Percentiles rank a stretch among this genome's conserved stretches.
Evolutionary conservation across 2,797 vertebrate species (phyloP).

Genomic region (Enteromius treurensis): DNA sequence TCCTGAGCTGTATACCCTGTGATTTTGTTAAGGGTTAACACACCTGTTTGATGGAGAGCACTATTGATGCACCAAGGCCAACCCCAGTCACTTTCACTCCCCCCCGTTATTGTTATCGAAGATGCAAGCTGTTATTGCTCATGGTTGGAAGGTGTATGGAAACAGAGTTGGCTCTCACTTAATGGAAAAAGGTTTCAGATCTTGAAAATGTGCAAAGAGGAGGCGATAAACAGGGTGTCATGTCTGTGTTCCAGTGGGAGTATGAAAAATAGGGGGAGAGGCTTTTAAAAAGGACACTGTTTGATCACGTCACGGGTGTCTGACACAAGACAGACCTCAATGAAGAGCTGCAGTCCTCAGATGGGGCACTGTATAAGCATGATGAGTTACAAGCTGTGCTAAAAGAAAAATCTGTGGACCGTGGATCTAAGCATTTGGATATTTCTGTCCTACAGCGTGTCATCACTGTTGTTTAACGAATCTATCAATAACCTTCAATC

Average conservation of each 20-base stretch:
- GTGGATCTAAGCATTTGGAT: slow-evolving; percentile 28
- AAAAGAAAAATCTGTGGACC: slow-evolving; percentile 41
- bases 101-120: slow-evolving; percentile 52
- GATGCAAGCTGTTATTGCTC: slow-evolving; percentile 51
- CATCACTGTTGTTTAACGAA: background rate
- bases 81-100: slow-evolving; percentile 37
- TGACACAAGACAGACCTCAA: slow-evolving; percentile 57
- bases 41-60: slow-evolving; percentile 16
- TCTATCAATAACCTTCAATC: slow-evolving; percentile 1
- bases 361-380: slow-evolving; percentile 10
- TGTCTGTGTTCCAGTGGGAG: slow-evolving; percentile 40
- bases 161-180: slow-evolving; percentile 52
- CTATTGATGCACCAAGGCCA: slow-evolving; percentile 30
- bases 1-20: background rate
- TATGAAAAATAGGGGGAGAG: slow-evolving; percentile 50
- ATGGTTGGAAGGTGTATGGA: slow-evolving; percentile 54
- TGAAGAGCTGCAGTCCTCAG: slow-evolving; percentile 32
- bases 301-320: slow-evolving; percentile 51
- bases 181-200: slow-evolving; percentile 60
- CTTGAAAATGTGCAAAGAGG: slow-evolving; percentile 54
- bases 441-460: slow-evolving; percentile 5
- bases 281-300: slow-evolving; percentile 49
- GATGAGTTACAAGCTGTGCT: slow-evolving; percentile 31
- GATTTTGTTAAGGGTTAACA: slow-evolving; percentile 30
- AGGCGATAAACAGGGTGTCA: slow-evolving; percentile 59